Base-by-base conservation (phyloP, 1,140 invertebrate genomes). In the Holcopasites calliopsidis region DNA sequence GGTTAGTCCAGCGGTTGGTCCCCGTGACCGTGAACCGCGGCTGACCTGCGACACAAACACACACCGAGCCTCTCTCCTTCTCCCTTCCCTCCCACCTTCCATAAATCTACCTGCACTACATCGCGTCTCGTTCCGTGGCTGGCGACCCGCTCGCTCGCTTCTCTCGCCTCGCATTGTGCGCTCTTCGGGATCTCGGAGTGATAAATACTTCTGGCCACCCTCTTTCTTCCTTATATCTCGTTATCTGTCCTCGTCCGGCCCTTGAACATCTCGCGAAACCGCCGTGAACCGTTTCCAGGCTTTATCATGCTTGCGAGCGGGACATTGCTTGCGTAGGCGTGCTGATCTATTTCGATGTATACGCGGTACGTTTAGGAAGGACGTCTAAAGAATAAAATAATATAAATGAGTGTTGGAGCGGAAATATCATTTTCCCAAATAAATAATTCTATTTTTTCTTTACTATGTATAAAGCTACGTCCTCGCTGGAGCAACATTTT, bases 11-110 rank as follows among this genome's bases (percentile, higher is more conserved):
- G 81, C 72, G 81, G 78, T 87, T 84, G 83, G 86, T 87, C 83
- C 83, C 64, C 85, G 85, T 89, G 89, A 90, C 90, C 90, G 87
- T 91, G 90, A 91, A 91, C 90, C 87, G 78, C 77, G 80, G 77
- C 86, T 90, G 89, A 90, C 89, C 89, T 88, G 88, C 88, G 87
- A 89, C 89, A 90, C 88, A 88, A 86, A 89, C 88, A 86, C 82
- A 73, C 66, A 42, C 49, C 50, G 31, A 28, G n/a, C n/a, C n/a
- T 55, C 28, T 21, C 26, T 61, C 44, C 49, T 33, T 47, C 40
- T 65, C 40, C n/a, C 82, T 85, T 83, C 83, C 82, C 87, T 88
- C 76, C 84, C 82, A 84, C 83, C 86, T 84, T 79, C 87, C 86
- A 89, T 90, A 90, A 90, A 89, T 89, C 87, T 90, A 89, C 89